Evolutionary conservation across 1,140 invertebrate species (phyloP).

Genomic region (Cotesia vestalis): DNA sequence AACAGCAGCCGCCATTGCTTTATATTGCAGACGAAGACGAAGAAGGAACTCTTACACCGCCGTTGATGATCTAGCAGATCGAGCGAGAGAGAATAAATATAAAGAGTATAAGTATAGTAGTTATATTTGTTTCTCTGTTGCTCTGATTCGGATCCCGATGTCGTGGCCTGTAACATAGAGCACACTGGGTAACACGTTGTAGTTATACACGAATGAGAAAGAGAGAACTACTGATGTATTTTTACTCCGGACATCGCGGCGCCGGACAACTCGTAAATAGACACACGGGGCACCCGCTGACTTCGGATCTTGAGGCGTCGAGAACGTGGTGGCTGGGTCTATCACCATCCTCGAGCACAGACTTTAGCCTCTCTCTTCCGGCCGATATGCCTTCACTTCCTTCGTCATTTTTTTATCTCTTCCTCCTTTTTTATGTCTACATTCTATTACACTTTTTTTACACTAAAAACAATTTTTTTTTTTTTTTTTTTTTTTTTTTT

Average conservation of each 20-base stretch:
- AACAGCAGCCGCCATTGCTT: background rate
- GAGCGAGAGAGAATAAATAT: slow-evolving; percentile 21
- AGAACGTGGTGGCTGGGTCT: slow-evolving; percentile 25
- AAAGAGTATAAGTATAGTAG: slow-evolving; percentile 22
- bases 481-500: slow-evolving; percentile 6
- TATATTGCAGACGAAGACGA: slow-evolving; percentile 18
- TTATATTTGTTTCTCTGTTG: background rate
- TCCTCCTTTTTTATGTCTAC: slow-evolving; percentile 9
- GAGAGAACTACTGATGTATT: slow-evolving; percentile 53
- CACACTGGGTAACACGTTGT: slow-evolving; percentile 5
- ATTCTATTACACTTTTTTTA: background rate
- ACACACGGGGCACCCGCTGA: slow-evolving; percentile 52
- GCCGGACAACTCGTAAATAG: slow-evolving; percentile 68
- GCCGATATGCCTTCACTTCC: slow-evolving; percentile 4
- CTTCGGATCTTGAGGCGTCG: slow-evolving; percentile 43
- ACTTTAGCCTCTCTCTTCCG: background rate
- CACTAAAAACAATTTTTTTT: background rate
- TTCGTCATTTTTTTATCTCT: slow-evolving; percentile 16
- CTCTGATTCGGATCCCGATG: background rate
- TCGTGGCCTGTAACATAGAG: background rate
- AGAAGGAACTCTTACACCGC: slow-evolving; percentile 21
- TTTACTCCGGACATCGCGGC: slow-evolving; percentile 67
- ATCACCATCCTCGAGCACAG: slow-evolving; percentile 13
- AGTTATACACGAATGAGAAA: slow-evolving; percentile 30
- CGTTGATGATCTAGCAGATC: slow-evolving; percentile 28